These are phyloP conservation scores for Thereva nobilitata DNA, from an alignment of 2,888 invertebrate species.

Conservation along the genomic window DNA sequence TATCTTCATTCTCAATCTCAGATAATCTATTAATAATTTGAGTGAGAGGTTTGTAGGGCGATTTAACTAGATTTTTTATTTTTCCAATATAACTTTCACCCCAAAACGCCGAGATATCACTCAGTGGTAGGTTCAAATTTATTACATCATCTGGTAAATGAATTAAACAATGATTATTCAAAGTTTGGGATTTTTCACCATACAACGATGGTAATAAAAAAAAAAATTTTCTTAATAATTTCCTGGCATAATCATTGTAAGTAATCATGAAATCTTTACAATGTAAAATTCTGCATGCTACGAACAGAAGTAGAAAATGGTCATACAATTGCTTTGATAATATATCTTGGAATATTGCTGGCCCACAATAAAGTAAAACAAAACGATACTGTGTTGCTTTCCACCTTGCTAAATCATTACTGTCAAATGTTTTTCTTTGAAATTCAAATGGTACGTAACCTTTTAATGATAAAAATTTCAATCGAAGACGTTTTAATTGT, in stretches of 20 bases:
- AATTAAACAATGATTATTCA: too few species aligned
- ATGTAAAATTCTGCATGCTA: background rate
- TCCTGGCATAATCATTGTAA: background rate
- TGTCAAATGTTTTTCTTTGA: background rate
- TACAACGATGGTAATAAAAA: background rate
- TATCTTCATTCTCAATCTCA: background rate
- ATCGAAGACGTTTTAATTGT: background rate
- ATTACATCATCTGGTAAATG: too few species aligned
- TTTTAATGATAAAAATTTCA: background rate
- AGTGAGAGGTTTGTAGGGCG: background rate
- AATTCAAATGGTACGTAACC: background rate
- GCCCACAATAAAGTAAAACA: constrained; percentile 11
- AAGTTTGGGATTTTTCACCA: too few species aligned
- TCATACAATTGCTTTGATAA: background rate
- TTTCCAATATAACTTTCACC: too few species aligned
- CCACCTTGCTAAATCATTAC: background rate
- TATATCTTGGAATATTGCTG: constrained; percentile 6
- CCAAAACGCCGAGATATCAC: too few species aligned
- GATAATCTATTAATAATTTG: background rate
- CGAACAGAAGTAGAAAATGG: background rate
- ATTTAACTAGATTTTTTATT: too few species aligned
- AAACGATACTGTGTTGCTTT: constrained; percentile 12
- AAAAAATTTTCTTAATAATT: background rate
- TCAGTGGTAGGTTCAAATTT: too few species aligned
- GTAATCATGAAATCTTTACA: background rate